Conservation (phyloP, 2,888 invertebrate species). For the Blomia tropicalis region DNA sequence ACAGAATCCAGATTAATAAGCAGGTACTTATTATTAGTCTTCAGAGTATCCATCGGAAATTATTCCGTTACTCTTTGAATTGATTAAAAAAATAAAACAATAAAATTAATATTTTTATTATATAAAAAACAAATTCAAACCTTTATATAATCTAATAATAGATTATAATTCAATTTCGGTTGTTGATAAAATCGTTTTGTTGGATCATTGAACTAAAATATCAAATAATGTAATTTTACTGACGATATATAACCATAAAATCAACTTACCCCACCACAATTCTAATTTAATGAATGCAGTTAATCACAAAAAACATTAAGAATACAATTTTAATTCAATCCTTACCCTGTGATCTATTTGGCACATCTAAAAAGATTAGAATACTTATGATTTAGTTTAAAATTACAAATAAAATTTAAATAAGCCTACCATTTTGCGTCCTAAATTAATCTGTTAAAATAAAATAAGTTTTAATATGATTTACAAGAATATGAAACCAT, state of each 20-base stretch:
- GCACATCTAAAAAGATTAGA: slow-evolving; percentile 7
- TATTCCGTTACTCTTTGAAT: no score
- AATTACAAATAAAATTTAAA: neutral
- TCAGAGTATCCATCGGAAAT: no score
- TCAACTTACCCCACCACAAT: slow-evolving; percentile 7
- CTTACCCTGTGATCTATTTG: slow-evolving; percentile 17
- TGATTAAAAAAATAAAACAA: no score
- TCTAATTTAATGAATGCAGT: neutral
- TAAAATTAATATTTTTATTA: no score
- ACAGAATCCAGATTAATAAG: no score
- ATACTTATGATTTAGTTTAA: neutral
- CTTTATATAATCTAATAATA: neutral
- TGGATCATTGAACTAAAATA: neutral
- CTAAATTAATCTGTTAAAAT: neutral
- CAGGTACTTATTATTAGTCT: no score
- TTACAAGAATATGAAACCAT: neutral
- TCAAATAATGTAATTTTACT: neutral
- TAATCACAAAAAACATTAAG: neutral
- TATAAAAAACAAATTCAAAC: neutral
- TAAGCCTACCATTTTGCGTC: neutral
- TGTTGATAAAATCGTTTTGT: slow-evolving; percentile 1
- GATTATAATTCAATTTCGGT: neutral
- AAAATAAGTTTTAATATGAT: neutral
- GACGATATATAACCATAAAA: neutral
- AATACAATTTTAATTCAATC: neutral